Base-by-base conservation (phyloP, 2,888 invertebrate genomes). In the Tineola bisselliella region DNA sequence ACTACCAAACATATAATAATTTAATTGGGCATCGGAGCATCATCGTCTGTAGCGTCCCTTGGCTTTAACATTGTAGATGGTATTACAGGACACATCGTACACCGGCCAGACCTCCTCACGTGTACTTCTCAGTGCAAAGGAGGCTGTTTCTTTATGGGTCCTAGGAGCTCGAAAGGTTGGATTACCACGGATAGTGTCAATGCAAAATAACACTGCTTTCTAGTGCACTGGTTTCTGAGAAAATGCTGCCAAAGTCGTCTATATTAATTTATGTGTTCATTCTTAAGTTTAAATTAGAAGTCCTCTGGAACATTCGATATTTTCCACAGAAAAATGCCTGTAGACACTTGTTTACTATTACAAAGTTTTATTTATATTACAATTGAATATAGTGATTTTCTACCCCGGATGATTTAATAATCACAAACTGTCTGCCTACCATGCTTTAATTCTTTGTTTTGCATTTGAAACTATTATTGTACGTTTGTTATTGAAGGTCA, bases 141-240 rank as follows among this genome's bases (percentile, higher is more conserved):
- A 95, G 92, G 95, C 95, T 90, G 93, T 95, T 90, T 94, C 94
- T 88, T 92, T 95, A 87, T 95, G 94, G 94, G 93, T 94, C 88
- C 93, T 94, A 90, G 94, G 94, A 91, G 94, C 94, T 89, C 92
- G 94, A 90, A 94, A 95, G 94, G 94, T 95, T 91, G 89, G 90
- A 84, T 68, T 70, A 75, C 56, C 54, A 12, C 25, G n/a, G 6
- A 30, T 18, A 8, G 18, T 48, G 8, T 48, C 5, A 13, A 33
- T 5, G 58, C 17, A n/a, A 19, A 4, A 13, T 12, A 3, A 54
- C 54, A 54, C 54, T 19, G 73, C 74, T 71, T 70, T 62, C 63
- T 65, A 66, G 66, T 65, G 66, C 69, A 68, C 63, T 65, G 65
- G 65, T 67, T 65, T 44, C 60, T 56, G 65, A 66, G 66, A 63